Conservation (phyloP, 1,140 invertebrate genomes). For the Platorchestia sp. region DNA sequence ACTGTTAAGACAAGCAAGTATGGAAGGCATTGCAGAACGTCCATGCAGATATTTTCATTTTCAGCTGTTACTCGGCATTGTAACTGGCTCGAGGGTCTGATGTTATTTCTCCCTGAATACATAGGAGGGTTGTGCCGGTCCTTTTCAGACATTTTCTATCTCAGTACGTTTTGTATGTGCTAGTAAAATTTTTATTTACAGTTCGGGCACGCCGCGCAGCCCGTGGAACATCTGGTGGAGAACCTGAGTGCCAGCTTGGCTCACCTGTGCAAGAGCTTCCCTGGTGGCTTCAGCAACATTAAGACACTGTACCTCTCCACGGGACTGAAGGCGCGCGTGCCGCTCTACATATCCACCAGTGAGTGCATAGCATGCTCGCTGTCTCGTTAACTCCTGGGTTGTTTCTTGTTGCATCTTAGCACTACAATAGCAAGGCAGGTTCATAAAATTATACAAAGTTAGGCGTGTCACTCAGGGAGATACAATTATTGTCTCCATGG, state of each 20-base stretch:
- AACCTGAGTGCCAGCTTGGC: not conserved
- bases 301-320: slow-evolving; percentile 16
- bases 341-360: not conserved
- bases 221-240: slow-evolving; percentile 6
- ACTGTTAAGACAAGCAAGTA: not conserved
- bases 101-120: too few species aligned
- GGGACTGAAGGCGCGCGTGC: slow-evolving; percentile 27
- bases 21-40: not conserved
- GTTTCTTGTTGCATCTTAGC: too few species aligned
- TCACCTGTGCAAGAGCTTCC: not conserved
- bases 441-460: too few species aligned
- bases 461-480: too few species aligned
- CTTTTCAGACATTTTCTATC: too few species aligned
- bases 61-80: too few species aligned
- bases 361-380: not conserved
- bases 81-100: not conserved
- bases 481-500: too few species aligned
- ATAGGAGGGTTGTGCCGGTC: too few species aligned
- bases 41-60: not conserved
- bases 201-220: slow-evolving; percentile 31
- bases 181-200: not conserved
- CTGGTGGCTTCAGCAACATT: not conserved
- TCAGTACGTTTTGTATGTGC: not conserved
- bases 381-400: not conserved
- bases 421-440: too few species aligned